Conservation (phyloP, 2,113 vertebrate species). For the Trematomus loennbergii region DNA sequence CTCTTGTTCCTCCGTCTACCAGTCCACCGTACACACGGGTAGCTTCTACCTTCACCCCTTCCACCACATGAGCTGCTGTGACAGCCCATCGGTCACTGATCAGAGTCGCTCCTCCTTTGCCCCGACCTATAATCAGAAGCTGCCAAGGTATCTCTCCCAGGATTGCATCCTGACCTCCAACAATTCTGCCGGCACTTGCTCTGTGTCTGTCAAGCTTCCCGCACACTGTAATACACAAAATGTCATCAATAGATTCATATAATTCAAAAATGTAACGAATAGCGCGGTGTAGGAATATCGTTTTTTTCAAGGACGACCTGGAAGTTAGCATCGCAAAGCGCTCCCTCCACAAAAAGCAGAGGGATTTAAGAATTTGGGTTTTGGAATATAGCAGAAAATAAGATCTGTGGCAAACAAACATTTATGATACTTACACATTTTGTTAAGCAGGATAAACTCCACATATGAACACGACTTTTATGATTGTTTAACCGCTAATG, state of each 20-base stretch:
- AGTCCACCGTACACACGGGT: conserved; percentile 39
- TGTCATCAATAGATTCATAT: not conserved
- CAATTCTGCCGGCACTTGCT: conserved; percentile 73
- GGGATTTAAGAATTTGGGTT: too few relatives aligned
- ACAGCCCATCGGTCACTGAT: conserved; percentile 92
- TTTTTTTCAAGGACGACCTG: too few relatives aligned
- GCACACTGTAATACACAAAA: conserved; percentile 84
- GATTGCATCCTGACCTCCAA: conserved; percentile 80
- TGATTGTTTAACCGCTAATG: too few relatives aligned
- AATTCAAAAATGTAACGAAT: not conserved
- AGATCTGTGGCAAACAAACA: too few relatives aligned
- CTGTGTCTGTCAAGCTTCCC: conserved; percentile 78
- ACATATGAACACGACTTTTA: too few relatives aligned
- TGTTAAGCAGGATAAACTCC: too few relatives aligned
- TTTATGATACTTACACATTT: too few relatives aligned
- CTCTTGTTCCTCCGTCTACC: conserved; percentile 30
- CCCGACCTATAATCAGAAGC: conserved; percentile 66
- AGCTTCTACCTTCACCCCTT: fast-evolving
- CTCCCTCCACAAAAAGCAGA: too few relatives aligned
- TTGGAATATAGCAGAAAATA: too few relatives aligned
- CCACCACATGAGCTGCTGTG: conserved; percentile 90
- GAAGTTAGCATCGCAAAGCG: too few relatives aligned
- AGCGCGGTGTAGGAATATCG: too few relatives aligned
- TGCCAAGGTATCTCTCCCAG: conserved; percentile 92
- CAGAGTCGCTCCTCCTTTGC: conserved; percentile 86